phyloP scores from a whole-genome alignment of 53 echinoderm and acorn worm genomes.

The Holothuria scabra region DNA sequence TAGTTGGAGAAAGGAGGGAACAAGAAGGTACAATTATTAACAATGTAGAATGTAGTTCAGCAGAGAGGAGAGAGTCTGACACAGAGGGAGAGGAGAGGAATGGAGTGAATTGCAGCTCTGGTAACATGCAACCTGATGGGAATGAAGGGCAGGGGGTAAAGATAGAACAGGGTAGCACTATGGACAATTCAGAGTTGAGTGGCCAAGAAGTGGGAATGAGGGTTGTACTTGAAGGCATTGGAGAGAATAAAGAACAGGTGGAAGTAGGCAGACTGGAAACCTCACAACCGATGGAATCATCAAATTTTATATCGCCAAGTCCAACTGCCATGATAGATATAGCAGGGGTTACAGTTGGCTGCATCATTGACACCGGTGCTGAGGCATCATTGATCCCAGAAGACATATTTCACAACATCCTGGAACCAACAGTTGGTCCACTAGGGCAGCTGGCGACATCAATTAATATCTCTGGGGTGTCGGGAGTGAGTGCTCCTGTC shows the following conservation, averaged over 20 bases:
- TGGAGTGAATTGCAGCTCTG: no score
- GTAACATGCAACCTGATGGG: not conserved
- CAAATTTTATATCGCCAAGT: constrained; percentile 21
- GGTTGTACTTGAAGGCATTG: not conserved
- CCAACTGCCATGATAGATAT: constrained; percentile 43
- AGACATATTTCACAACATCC: no score
- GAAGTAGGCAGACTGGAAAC: not conserved
- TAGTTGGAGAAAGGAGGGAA: constrained; percentile 7
- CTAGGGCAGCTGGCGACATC: not conserved
- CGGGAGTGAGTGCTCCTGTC: constrained; percentile 40
- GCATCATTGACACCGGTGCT: constrained; percentile 58
- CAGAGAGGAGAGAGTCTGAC: no score
- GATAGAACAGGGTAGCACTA: not conserved
- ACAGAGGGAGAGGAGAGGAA: no score
- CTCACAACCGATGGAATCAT: not conserved
- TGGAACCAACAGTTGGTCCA: not conserved
- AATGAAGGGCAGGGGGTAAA: not conserved
- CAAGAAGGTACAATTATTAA: not conserved
- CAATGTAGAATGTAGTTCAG: no score
- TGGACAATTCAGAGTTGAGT: not conserved
- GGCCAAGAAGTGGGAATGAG: not conserved
- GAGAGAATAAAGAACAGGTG: not conserved
- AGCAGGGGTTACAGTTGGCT: constrained; percentile 44
- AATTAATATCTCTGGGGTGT: constrained; percentile 44
- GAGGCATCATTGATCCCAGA: constrained; percentile 57